Base-by-base conservation (phyloP, 1,140 invertebrate species). In the Cydia fagiglandana region DNA sequence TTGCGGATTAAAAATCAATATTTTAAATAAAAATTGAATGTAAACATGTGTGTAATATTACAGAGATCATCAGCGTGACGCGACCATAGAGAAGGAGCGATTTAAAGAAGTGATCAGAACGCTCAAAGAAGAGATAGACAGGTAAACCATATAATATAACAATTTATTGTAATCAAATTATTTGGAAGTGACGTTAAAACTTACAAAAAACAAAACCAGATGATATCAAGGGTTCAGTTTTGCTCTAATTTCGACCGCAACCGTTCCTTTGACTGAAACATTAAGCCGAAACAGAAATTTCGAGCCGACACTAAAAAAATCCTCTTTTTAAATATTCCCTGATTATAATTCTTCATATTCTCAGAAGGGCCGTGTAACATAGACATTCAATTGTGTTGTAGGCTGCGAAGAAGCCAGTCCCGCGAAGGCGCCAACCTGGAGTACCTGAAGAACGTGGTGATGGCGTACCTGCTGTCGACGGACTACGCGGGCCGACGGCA, bases 391-490 rank as follows among this genome's bases (percentile, higher is more conserved):
- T 30, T 3, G 2, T 30, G 4, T 30, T 30, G 2, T 4, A 97
- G 97, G 82, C 87, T 97, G 56, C 95, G 97, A 81, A 94, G 96
- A 6, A 96, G 95, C 80, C 95, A 96, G 84, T 96, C 96, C 3
- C 92, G 97, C 24, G 97, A 97, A 91, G 96, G 96, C 10, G 97
- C 97, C 0, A 98, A 98, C 93, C 89, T 98, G 61, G 97, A 98
- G 86, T 98, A 98, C 87, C 88, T 98, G 77, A 98, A 98, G 89
- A 98, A 98, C 92, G 97, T 98, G 9, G 95, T 98, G 61, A 94
- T 97, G 20, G 96, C 96, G 79, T 98, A 96, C 86, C 94, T 98
- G 73, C 94, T 96, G n/a, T 96, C 95, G 12, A 94, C 92, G 1
- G 96, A 97, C 87, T 86, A 91, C 13, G 94, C 94, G 5, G 96